Percentiles rank a stretch among this genome's conserved stretches.
phyloP scores from a whole-genome alignment of 2,113 vertebrate species.

The Conger conger region DNA sequence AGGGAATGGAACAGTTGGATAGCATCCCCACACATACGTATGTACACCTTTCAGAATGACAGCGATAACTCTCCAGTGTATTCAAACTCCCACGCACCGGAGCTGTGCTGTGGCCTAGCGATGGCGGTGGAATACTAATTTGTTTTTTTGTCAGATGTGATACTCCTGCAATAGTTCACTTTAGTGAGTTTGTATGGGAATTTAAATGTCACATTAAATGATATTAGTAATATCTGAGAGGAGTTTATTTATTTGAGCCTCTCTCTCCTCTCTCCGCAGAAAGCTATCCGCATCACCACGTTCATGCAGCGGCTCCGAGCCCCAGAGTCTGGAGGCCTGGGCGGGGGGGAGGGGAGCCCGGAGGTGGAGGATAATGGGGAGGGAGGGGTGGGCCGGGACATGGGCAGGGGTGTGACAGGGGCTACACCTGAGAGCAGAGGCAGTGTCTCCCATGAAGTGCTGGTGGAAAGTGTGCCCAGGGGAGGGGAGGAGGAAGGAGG shows the following conservation, averaged over 20 bases:
- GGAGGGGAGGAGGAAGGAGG: conserved; percentile 39
- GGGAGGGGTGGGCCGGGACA: conserved; percentile 44
- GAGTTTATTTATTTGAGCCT: background rate
- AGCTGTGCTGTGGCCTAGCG: too few relatives aligned
- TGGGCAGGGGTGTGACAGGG: conserved; percentile 45
- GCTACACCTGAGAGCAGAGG: conserved; percentile 53
- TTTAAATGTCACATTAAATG: background rate
- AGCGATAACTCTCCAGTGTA: too few relatives aligned
- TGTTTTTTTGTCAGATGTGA: too few relatives aligned
- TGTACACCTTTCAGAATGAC: too few relatives aligned
- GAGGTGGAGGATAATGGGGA: background rate
- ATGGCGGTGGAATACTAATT: too few relatives aligned
- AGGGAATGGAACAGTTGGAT: background rate
- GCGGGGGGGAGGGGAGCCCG: conserved; percentile 25
- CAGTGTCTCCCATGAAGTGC: conserved; percentile 68
- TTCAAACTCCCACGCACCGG: too few relatives aligned
- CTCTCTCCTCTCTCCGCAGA: conserved; percentile 60
- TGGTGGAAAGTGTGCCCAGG: conserved; percentile 56
- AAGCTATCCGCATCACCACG: conserved; percentile 82
- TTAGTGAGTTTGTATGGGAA: background rate
- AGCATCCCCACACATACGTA: background rate
- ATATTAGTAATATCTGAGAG: background rate
- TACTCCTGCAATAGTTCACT: background rate
- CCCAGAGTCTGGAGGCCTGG: conserved; percentile 53
- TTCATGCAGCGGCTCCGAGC: conserved; percentile 82